These are phyloP conservation scores for Microcebus griseorufus DNA, from an alignment of 2,113 vertebrate genomes.

Conservation along the genomic window DNA sequence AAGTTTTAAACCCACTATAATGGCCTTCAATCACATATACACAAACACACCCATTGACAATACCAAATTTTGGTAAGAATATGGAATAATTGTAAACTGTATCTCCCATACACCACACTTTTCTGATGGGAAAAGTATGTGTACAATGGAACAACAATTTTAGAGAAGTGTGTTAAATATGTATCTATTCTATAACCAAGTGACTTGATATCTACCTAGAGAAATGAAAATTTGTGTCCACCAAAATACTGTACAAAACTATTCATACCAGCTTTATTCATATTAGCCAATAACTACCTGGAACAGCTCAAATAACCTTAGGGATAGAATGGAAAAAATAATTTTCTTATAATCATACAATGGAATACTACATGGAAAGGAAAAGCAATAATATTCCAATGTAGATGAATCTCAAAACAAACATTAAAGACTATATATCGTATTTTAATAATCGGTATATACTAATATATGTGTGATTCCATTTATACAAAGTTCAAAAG, in stretches of 20 bases:
- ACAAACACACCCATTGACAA: not conserved
- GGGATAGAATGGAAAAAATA: not conserved
- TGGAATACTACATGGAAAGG: not conserved
- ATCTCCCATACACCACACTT: not conserved
- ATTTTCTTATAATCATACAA: not conserved
- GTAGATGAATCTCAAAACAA: not conserved
- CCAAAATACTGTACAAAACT: not conserved
- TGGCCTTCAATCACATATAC: not conserved
- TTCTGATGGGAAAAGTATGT: not conserved
- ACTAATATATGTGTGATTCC: no score
- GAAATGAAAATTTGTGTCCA: not conserved
- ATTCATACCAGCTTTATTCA: not conserved
- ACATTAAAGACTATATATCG: not conserved
- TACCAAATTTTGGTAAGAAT: not conserved
- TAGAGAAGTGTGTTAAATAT: not conserved
- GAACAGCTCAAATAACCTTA: not conserved
- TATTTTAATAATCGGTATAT: not conserved
- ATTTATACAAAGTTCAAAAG: not conserved
- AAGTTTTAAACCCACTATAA: not conserved
- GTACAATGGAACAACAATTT: not conserved
- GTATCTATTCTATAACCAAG: not conserved
- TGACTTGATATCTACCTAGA: not conserved
- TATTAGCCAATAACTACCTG: not conserved
- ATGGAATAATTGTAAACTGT: not conserved
- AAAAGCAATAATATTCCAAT: not conserved